These are phyloP conservation scores for Todiramphus chloris DNA, from an alignment of 2,113 vertebrate species.

Conservation along the genomic window DNA sequence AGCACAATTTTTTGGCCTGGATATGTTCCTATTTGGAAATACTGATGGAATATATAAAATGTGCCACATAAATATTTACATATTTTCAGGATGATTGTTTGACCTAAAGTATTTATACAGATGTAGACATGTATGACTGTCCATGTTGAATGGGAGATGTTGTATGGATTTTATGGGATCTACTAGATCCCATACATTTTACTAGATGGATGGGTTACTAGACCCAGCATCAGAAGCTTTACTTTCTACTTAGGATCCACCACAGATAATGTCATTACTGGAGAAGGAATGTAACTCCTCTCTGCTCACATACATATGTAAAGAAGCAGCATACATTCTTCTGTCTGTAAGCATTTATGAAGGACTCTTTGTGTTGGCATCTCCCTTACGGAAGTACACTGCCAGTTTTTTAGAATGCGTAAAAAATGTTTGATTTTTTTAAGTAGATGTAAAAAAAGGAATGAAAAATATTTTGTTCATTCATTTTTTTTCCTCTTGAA, in stretches of 20 bases:
- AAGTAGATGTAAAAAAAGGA: background rate
- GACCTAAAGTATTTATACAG: background rate
- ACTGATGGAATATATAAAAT: background rate
- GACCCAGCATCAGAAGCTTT: background rate
- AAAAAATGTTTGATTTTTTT: background rate
- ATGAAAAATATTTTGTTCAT: background rate
- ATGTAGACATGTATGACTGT: background rate
- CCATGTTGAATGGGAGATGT: background rate
- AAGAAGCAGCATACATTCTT: background rate
- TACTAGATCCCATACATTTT: too few species aligned
- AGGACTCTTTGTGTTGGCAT: background rate
- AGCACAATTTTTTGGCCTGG: background rate
- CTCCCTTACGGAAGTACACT: background rate
- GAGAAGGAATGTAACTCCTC: background rate
- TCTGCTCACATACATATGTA: background rate
- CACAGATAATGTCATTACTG: background rate
- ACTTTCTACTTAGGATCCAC: fast-evolving
- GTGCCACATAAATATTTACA: background rate
- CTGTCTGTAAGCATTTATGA: background rate
- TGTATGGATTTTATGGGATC: background rate
- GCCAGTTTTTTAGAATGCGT: background rate
- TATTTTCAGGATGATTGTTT: background rate
- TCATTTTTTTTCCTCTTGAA: background rate
- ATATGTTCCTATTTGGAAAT: background rate
- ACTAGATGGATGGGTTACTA: too few species aligned